phyloP scores from a whole-genome alignment of 2,797 vertebrate species.

The Mormyrus proboscirostris region DNA sequence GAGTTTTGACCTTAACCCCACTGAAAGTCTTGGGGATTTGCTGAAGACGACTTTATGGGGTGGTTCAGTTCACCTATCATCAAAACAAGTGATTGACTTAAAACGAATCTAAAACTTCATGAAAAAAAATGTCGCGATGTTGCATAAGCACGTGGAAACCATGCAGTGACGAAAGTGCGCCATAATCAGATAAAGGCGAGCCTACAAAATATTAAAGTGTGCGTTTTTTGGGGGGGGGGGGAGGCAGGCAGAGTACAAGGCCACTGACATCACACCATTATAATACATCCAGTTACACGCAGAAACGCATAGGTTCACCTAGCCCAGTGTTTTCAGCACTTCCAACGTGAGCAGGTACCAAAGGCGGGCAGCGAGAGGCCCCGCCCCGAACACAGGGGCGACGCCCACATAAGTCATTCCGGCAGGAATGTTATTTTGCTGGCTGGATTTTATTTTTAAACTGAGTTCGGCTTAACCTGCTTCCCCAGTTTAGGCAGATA shows the following conservation, averaged over 20 bases:
- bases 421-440: slow-evolving; percentile 8
- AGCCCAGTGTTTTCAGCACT: background rate
- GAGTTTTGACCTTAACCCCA: background rate
- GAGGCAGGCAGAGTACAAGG: background rate
- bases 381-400: background rate
- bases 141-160: background rate
- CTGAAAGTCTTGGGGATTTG: background rate
- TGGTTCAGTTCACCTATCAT: background rate
- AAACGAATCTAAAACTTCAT: background rate
- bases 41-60: background rate
- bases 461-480: background rate
- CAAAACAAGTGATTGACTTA: background rate
- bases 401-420: background rate
- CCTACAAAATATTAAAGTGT: background rate
- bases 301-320: background rate
- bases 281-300: background rate
- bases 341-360: background rate
- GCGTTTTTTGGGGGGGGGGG: background rate
- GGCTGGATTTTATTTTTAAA: background rate
- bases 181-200: background rate
- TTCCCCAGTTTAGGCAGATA: background rate
- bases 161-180: background rate
- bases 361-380: background rate
- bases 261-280: background rate
- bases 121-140: background rate